Base-by-base conservation (phyloP, 2,113 vertebrate genomes). In the Chitala chitala region DNA sequence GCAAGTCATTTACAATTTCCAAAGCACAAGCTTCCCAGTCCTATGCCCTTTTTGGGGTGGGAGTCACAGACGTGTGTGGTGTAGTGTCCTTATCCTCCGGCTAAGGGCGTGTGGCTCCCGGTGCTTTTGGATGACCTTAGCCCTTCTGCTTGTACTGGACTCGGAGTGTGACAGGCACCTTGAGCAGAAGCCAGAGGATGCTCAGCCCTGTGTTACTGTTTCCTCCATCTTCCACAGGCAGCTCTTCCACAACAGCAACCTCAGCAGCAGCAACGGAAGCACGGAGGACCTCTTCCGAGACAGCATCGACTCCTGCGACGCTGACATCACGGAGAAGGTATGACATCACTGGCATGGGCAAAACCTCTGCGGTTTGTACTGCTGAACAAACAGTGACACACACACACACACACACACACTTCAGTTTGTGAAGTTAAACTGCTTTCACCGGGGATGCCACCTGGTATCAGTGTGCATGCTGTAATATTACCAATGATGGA, bases 221-320 rank as follows among this genome's bases (percentile, higher is more conserved):
- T 38, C 40, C 22, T 17, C 13, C 36, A 2, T 29, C 26, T 12
- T 4, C 2, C 81, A 59, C 90, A 99, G 96, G 78, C 95, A 98
- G 71, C 93, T 99, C 70, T 92, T 99, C 78, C 93, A 98, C 82
- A 93, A 92, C 87, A 99, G 96, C 88, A 97, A 98, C 87, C 86
- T 98, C 82, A 99, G 95, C 91, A 99, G 96, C 89, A 96, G 94
- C 44, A 95, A 95, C 0, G 95, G 95, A 84, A 99, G 96, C 86
- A 98, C 95, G 0, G 96, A 99, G 82, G 96, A 99, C 82, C 87
- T 99, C 77, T 99, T 97, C 88, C 79, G 94, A 82, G 96, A 98
- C 83, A 98, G 94, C 88, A 94, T 98, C 7, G 96, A 99, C 87
- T 98, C 95, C 54, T 94, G 93, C 76, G 95, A 98, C 69, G 91